These are phyloP conservation scores for Sarcoramphus papa DNA, from an alignment of 2,797 vertebrate species.

Conservation along the genomic window DNA sequence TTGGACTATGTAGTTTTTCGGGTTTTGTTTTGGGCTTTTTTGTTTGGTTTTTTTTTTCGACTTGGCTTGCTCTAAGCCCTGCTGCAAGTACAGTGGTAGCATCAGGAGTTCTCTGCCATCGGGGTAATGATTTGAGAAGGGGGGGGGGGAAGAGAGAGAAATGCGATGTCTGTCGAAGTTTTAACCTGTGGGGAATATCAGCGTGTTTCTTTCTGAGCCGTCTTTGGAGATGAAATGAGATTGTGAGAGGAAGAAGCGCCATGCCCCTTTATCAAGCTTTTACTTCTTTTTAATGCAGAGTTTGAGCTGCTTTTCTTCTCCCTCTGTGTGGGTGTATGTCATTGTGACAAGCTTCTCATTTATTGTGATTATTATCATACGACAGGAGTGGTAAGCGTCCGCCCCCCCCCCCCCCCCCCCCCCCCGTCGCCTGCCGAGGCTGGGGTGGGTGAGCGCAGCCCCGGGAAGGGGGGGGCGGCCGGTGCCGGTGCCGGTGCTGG, in stretches of 20 bases:
- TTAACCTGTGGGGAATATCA: too few relatives aligned
- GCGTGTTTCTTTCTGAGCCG: not conserved
- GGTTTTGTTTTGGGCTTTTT: too few relatives aligned
- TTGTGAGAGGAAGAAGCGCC: not conserved
- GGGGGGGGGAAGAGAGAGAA: too few relatives aligned
- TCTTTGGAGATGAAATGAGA: not conserved
- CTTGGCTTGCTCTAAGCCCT: not conserved
- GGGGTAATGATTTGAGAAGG: not conserved
- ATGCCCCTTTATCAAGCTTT: not conserved
- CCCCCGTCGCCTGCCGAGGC: too few relatives aligned
- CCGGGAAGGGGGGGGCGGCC: too few relatives aligned
- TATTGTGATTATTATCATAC: too few relatives aligned
- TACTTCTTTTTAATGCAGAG: too few relatives aligned
- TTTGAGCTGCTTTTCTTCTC: not conserved
- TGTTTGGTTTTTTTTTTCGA: not conserved
- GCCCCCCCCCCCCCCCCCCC: too few relatives aligned
- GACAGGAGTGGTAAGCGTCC: too few relatives aligned
- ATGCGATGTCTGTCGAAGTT: not conserved
- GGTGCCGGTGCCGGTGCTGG: not conserved
- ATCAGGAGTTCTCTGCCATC: not conserved
- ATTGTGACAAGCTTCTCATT: too few relatives aligned
- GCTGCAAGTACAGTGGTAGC: not conserved
- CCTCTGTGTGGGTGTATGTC: accelerated
- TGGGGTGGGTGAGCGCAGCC: too few relatives aligned
- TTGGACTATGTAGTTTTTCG: not conserved